A percentile compares a stretch with the other conserved stretches of the same genome.
Evolutionary conservation across 2,113 vertebrate genomes (phyloP).

Genomic region (Sarotherodon lohbergeri): DNA sequence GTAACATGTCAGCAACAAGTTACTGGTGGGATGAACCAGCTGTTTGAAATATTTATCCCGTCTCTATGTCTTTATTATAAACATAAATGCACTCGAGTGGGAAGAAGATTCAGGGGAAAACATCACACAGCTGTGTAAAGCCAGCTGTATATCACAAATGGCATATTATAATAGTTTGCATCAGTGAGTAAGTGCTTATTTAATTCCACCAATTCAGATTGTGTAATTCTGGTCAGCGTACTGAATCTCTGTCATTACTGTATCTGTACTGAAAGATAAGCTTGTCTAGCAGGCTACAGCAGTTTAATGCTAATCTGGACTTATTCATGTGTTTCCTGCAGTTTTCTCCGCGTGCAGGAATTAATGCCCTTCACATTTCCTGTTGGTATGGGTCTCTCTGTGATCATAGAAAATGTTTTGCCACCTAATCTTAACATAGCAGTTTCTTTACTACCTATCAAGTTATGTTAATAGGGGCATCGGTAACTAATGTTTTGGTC

Average conservation of each 20-base stretch:
- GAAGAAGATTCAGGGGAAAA: background rate
- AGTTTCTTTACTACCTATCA: background rate
- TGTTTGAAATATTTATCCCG: background rate
- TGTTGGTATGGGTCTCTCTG: background rate
- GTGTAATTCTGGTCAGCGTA: background rate
- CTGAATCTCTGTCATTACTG: background rate
- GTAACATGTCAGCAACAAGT: background rate
- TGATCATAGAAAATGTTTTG: background rate
- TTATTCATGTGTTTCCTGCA: background rate
- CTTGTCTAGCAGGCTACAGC: background rate
- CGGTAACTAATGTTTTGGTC: background rate
- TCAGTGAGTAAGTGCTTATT: background rate
- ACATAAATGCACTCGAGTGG: background rate
- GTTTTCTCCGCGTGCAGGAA: background rate
- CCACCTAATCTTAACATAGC: background rate
- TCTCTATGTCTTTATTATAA: background rate
- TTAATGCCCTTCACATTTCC: background rate
- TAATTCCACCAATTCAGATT: background rate
- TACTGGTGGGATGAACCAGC: background rate
- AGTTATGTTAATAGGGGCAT: background rate
- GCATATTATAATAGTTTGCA: background rate
- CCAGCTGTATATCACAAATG: background rate
- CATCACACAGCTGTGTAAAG: background rate
- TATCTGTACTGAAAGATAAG: background rate
- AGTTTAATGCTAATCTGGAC: conserved; percentile 8